A percentile compares a stretch with the other conserved stretches of the same genome.
phyloP scores from a whole-genome alignment of 2,888 invertebrate species.

The Watsonalla binaria region DNA sequence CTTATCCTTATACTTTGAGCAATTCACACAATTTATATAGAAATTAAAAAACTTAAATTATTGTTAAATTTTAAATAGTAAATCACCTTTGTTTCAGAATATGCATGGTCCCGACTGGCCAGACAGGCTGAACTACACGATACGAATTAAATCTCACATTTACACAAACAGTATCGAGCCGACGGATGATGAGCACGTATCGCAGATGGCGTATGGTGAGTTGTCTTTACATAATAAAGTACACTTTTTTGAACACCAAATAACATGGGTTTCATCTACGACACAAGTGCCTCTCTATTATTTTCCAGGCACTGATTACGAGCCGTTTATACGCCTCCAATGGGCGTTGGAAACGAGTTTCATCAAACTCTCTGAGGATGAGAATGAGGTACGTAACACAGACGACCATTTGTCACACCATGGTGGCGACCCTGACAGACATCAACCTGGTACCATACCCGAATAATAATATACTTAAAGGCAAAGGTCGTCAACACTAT shows the following conservation, averaged over 20 bases:
- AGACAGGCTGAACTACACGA: slow-evolving; percentile 56
- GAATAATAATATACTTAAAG: too few species aligned
- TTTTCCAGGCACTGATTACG: slow-evolving; percentile 43
- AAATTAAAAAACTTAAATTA: too few species aligned
- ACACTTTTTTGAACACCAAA: too few species aligned
- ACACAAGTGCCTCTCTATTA: background rate
- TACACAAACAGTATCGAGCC: slow-evolving; percentile 49
- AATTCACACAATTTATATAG: too few species aligned
- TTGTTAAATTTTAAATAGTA: too few species aligned
- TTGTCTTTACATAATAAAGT: background rate
- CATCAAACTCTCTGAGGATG: slow-evolving; percentile 46
- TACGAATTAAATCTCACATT: slow-evolving; percentile 57
- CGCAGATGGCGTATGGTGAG: slow-evolving; percentile 48
- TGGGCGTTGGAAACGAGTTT: slow-evolving; percentile 79
- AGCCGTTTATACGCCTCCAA: slow-evolving; percentile 77
- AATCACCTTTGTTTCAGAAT: slow-evolving; percentile 23
- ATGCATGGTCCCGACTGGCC: slow-evolving; percentile 27
- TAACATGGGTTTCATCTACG: too few species aligned
- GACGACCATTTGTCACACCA: slow-evolving; percentile 20
- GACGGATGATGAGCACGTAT: slow-evolving; percentile 18
- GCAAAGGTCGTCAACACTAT: too few species aligned
- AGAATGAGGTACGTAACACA: slow-evolving; percentile 20
- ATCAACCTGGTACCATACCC: too few species aligned
- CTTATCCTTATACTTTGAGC: too few species aligned
- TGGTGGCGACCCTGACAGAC: too few species aligned